A percentile compares a stretch with the other conserved stretches of the same genome.
Conservation (phyloP, 2,797 vertebrate genomes). For the Cyprinodon diabolis region DNA sequence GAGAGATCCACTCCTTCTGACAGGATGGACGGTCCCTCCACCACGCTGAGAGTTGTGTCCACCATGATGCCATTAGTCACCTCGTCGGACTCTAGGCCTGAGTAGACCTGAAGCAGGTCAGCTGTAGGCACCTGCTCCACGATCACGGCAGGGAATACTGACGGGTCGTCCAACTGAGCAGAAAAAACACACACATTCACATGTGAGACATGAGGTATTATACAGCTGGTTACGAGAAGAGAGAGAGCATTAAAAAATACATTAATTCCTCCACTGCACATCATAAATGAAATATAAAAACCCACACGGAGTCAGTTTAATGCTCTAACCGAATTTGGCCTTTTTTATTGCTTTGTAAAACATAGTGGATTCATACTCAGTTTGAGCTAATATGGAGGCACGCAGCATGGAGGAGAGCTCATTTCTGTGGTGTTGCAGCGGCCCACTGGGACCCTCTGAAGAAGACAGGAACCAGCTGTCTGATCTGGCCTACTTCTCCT, state of each 20-base stretch:
- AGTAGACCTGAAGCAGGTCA: conserved; percentile 89
- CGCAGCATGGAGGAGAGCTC: conserved; percentile 51
- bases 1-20: conserved; percentile 83
- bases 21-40: conserved; percentile 83
- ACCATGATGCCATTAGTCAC: conserved; percentile 86
- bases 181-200: conserved; percentile 42
- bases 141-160: conserved; percentile 89
- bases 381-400: conserved; percentile 58
- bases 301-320: conserved; percentile 42
- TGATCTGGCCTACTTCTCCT: conserved; percentile 69
- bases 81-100: conserved; percentile 87
- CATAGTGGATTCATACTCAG: conserved; percentile 41
- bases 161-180: conserved; percentile 88
- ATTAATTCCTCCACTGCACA: conserved; percentile 41
- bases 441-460: conserved; percentile 56
- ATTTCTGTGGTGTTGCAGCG: conserved; percentile 54
- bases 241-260: conserved; percentile 28
- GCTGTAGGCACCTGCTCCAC: conserved; percentile 88
- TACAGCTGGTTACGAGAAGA: not conserved
- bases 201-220: conserved; percentile 15
- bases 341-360: conserved; percentile 60
- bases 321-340: conserved; percentile 36
- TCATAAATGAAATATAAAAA: conserved; percentile 45
- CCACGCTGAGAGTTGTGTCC: conserved; percentile 83
- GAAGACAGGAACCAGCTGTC: conserved; percentile 73